Base-by-base conservation (phyloP, 2,113 vertebrate species). In the Bufo gargarizans region DNA sequence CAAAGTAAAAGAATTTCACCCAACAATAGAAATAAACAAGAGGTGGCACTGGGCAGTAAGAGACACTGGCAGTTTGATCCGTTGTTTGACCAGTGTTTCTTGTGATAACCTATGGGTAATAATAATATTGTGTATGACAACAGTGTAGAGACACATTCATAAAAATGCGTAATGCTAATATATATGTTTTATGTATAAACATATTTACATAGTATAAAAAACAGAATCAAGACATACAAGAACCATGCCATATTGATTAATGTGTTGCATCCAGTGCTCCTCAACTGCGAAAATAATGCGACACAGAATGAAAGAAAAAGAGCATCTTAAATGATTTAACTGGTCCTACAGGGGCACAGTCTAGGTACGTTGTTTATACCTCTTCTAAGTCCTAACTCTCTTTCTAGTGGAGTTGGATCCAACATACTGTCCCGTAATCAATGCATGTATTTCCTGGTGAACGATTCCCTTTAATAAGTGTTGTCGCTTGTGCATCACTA, bases 121-220 rank as follows among this genome's bases (percentile, higher is more conserved):
- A 82, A 65, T 7, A 45, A 50, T 67, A 49, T 47, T 11, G 17
- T n/a, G 81, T 20, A 83, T 67, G 49, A 55, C 47, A 43, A 69
- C 63, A 84, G 22, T 33, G n/a, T 12, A 55, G 16, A 84, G n/a
- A 69, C 50, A 33, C 13, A 19, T 56, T 74, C 53, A 45, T 84
- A 84, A 55, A 69, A 81, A 84, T 72, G 9, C 14, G 56, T 56
- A 84, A 71, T 84, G 67, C 14, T 84, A 50, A 72, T 84, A 56
- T 56, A 71, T 71, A 84, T 43, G 22, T 82, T 47, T 47, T 47
- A 45, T 72, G 50, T 84, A 84, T 72, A 56, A 72, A 84, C 20
- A 84, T 84, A 84, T 84, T 69, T 74, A 84, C 82, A 84, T 58
- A 84, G 50, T 84, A 84, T 84, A 33, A 72, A 58, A n/a, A 81